phyloP scores from a whole-genome alignment of 1,140 invertebrate species.

The Heliothis subflexa region DNA sequence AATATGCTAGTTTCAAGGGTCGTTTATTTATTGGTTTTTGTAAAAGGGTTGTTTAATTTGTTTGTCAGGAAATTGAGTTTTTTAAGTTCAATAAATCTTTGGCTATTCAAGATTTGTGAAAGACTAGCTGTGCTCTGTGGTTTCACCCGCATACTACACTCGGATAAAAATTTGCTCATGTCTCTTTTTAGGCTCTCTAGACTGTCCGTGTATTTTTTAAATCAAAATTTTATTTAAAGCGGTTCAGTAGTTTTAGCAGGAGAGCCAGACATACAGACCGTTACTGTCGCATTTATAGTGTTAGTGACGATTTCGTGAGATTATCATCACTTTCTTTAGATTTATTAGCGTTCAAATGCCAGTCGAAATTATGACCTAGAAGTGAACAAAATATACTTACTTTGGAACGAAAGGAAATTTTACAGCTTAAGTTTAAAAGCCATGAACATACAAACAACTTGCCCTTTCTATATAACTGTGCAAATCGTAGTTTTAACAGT shows the following conservation, averaged over 20 bases:
- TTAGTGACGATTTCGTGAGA: background rate
- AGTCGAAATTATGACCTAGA: background rate
- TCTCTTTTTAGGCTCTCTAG: too few species aligned
- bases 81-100: background rate
- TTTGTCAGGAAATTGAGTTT: background rate
- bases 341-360: slow-evolving; percentile 5
- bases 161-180: too few species aligned
- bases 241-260: background rate
- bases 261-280: too few species aligned
- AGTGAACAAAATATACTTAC: background rate
- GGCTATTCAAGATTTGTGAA: background rate
- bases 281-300: background rate
- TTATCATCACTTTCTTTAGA: background rate
- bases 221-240: too few species aligned
- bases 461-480: background rate
- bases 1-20: slow-evolving; percentile 9
- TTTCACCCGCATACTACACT: too few species aligned
- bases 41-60: slow-evolving; percentile 9
- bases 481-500: slow-evolving; percentile 6
- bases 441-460: background rate
- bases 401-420: slow-evolving; percentile 12
- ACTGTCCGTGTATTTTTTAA: too few species aligned
- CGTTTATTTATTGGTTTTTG: slow-evolving; percentile 8
- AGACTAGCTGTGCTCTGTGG: background rate
- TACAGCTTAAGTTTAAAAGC: slow-evolving; percentile 14